Evolutionary conservation across 2,888 invertebrate species (phyloP), one percentile per base, ranked within the genome.

Genomic region (Mythimna vitellina): DNA sequence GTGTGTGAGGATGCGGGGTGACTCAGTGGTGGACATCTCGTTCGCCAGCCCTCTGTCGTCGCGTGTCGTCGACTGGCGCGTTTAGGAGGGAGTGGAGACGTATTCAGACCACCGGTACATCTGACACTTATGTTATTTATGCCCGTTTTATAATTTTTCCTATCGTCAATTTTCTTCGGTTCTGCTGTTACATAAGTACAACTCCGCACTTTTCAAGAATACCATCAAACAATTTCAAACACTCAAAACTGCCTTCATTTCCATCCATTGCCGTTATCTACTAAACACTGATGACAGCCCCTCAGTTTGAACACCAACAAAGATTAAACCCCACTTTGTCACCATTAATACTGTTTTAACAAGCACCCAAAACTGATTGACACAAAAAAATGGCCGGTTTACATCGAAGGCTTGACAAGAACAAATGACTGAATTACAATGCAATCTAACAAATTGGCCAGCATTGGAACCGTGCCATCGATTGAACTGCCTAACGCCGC

Each of bases 351-450:
- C 53, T 14, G 51, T 58, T 79, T 58, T 57, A 64, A 73, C 69
- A 69, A 73, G 14, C 57, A 54, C n/a, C 51, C 29, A 38, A 53
- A 29, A 66, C 63, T 68, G 61, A 78, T 75, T 66, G 76, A 70
- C 72, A 60, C 14, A 72, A 60, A 72, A 78, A 81, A 76, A 70
- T 68, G 56, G n/a, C 12, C 63, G 60, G 57, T 72, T 70, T 65
- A 70, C 76, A 79, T 65, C 64, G 82, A 68, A 49, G 70, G 67
- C 25, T 56, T 29, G 82, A 82, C 82, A 73, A 38, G 80, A 68
- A 82, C 63, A 82, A 82, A 82, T 82, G 66, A 70, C 80, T 72
- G 70, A 77, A 77, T 82, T 70, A 71, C 81, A 71, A 80, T 71
- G 67, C 80, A 68, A 77, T 80, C 77, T 82, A 80, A 77, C 77